These are phyloP conservation scores for Ascaphus truei DNA, from an alignment of 2,113 vertebrate genomes.

Conservation along the genomic window DNA sequence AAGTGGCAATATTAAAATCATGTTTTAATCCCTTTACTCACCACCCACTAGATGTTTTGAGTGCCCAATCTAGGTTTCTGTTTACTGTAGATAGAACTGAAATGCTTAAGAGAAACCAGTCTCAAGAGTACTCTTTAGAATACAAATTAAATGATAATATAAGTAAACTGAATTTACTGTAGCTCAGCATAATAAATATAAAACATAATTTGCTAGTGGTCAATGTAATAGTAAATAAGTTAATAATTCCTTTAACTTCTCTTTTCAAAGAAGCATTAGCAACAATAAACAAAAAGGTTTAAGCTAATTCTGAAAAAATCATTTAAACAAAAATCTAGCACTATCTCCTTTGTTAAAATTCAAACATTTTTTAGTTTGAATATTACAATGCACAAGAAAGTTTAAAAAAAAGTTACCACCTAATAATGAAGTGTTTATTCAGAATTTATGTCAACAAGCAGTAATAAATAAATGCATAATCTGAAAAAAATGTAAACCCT, in stretches of 20 bases:
- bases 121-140: conserved; percentile 85
- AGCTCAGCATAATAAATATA: conserved; percentile 90
- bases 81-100: conserved; percentile 78
- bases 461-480: conserved; percentile 65
- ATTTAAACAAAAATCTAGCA: conserved; percentile 63
- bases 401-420: too few relatives aligned
- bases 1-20: too few relatives aligned
- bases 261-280: conserved; percentile 86
- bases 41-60: too few relatives aligned
- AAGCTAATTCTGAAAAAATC: conserved; percentile 67
- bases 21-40: too few relatives aligned
- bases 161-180: conserved; percentile 77
- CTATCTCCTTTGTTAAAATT: conserved; percentile 63
- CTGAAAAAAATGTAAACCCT: conserved; percentile 74
- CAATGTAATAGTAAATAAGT: conserved; percentile 85
- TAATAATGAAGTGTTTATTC: too few relatives aligned
- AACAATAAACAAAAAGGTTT: conserved; percentile 83
- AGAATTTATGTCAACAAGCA: too few relatives aligned
- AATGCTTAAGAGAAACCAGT: conserved; percentile 73
- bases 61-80: too few relatives aligned
- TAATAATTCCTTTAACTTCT: conserved; percentile 94
- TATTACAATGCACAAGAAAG: too few relatives aligned
- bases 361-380: too few relatives aligned
- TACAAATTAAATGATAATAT: conserved; percentile 97
- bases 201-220: conserved; percentile 88